Conservation (phyloP, 2,797 vertebrate genomes). For the Sebastes hopkinsi region DNA sequence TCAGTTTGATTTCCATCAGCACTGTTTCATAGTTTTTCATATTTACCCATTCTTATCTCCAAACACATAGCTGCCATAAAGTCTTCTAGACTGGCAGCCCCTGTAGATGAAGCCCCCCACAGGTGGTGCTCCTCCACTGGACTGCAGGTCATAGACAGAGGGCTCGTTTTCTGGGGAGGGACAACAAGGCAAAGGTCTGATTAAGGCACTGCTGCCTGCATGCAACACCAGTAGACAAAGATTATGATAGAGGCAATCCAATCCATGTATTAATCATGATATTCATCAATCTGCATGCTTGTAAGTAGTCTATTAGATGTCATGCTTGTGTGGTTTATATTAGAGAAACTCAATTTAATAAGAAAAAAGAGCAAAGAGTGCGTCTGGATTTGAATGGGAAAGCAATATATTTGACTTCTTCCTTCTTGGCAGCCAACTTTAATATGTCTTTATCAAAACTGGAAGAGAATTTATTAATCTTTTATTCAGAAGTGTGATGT, state of each 20-base stretch:
- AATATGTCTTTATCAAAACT: conserved; percentile 1
- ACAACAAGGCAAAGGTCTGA: conserved; percentile 9
- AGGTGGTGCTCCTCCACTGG: conserved; percentile 88
- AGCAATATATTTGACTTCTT: not conserved
- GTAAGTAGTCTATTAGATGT: not conserved
- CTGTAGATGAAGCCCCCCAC: conserved; percentile 97
- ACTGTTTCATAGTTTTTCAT: not conserved
- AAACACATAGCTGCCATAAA: conserved; percentile 96
- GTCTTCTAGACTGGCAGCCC: conserved; percentile 95
- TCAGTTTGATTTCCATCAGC: not conserved
- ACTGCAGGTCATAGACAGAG: conserved; percentile 94
- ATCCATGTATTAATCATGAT: not conserved
- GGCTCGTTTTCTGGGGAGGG: conserved; percentile 91
- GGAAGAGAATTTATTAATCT: conserved; percentile 7
- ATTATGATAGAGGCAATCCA: not conserved
- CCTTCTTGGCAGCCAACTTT: not conserved
- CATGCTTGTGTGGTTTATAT: conserved; percentile 47
- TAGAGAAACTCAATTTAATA: conserved; percentile 28
- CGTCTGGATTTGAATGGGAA: conserved; percentile 6
- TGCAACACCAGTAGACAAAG: not conserved
- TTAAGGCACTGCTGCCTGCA: conserved; percentile 6
- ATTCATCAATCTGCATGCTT: not conserved
- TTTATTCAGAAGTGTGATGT: conserved; percentile 19
- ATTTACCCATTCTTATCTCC: conserved; percentile 95
- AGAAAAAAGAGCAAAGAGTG: conserved; percentile 28